These are phyloP conservation scores for Auanema sp. DNA, from an alignment of 2,888 invertebrate genomes.

Conservation along the genomic window DNA sequence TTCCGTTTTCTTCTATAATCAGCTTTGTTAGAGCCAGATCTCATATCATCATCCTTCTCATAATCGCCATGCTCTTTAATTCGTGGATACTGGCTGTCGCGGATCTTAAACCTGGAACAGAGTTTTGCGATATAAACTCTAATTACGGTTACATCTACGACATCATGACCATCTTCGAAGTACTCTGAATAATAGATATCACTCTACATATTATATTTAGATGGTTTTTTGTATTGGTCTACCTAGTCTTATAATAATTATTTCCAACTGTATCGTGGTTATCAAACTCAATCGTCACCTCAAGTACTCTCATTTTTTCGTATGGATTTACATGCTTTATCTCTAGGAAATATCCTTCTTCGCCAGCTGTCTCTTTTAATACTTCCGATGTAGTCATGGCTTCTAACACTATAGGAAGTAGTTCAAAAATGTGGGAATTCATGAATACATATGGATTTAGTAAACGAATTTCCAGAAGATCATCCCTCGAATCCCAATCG, in stretches of 20 bases:
- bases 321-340: too few species aligned
- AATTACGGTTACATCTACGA: constrained; percentile 50
- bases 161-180: constrained; percentile 42
- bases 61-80: constrained; percentile 51
- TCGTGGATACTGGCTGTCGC: constrained; percentile 59
- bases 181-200: constrained; percentile 5
- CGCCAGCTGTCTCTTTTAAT: constrained; percentile 59
- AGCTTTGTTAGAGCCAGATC: constrained; percentile 40
- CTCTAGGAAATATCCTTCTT: constrained; percentile 44
- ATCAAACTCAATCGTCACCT: constrained; percentile 51
- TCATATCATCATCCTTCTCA: constrained; percentile 47
- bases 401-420: neutral
- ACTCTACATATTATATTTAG: constrained; percentile 22
- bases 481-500: constrained; percentile 29
- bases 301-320: constrained; percentile 22
- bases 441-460: neutral
- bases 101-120: constrained; percentile 39
- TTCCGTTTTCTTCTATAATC: neutral
- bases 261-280: constrained; percentile 56
- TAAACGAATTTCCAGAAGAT: constrained; percentile 24
- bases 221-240: constrained; percentile 54
- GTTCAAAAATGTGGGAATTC: neutral
- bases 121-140: constrained; percentile 53
- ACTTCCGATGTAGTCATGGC: constrained; percentile 42
- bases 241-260: constrained; percentile 52